Conservation (phyloP, 2,797 vertebrate species). For the Oophaga sylvatica region DNA sequence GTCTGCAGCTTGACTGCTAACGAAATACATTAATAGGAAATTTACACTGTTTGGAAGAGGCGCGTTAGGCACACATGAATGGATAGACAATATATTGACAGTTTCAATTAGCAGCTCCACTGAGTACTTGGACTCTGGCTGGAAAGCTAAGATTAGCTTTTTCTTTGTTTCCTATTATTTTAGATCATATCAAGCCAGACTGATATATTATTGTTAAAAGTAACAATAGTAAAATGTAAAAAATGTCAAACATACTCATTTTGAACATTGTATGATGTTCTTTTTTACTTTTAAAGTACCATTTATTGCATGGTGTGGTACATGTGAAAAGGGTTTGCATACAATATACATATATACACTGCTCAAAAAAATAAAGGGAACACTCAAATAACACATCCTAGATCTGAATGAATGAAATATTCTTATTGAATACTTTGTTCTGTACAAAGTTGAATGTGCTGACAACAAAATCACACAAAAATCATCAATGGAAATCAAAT, state of each 20-base stretch:
- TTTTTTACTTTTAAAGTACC: too few relatives aligned
- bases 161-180: conserved; percentile 17
- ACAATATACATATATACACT: too few relatives aligned
- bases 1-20: conserved; percentile 54
- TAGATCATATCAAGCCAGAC: conserved; percentile 28
- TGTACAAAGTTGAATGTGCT: too few relatives aligned
- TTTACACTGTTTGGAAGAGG: conserved; percentile 57
- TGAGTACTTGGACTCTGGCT: conserved; percentile 34
- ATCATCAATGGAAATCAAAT: too few relatives aligned
- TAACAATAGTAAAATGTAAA: background rate
- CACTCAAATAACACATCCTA: too few relatives aligned
- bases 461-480: too few relatives aligned
- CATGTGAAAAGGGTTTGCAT: too few relatives aligned
- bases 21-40: conserved; percentile 61
- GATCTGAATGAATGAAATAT: too few relatives aligned
- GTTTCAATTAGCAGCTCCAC: conserved; percentile 40
- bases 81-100: conserved; percentile 56
- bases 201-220: background rate
- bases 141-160: background rate
- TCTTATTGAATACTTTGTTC: too few relatives aligned
- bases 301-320: too few relatives aligned
- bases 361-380: too few relatives aligned
- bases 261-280: too few relatives aligned
- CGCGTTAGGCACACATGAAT: conserved; percentile 43
- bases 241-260: background rate